Conservation (phyloP, 92 coral and sea anemone species). For the Zoanthus sociatus region DNA sequence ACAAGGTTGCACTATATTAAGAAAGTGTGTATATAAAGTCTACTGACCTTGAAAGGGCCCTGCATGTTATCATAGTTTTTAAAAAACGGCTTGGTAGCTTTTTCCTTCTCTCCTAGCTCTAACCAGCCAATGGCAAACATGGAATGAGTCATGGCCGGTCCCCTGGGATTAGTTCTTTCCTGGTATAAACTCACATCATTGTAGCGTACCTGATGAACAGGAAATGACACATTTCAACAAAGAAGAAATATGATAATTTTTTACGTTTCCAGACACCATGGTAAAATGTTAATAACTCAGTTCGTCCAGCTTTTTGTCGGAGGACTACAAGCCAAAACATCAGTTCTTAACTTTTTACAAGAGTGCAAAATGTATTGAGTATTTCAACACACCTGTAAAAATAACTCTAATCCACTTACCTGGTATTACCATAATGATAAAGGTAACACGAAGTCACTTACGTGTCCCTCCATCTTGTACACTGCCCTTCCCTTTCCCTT, state of each 20-base stretch:
- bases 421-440: too few relatives aligned
- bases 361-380: too few relatives aligned
- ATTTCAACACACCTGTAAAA: too few relatives aligned
- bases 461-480: conserved; percentile 79
- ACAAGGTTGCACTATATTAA: too few relatives aligned
- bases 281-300: too few relatives aligned
- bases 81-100: conserved; percentile 66
- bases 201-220: conserved; percentile 65
- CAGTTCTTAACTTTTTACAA: too few relatives aligned
- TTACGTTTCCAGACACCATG: too few relatives aligned
- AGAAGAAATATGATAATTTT: too few relatives aligned
- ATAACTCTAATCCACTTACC: too few relatives aligned
- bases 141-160: conserved; percentile 90
- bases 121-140: conserved; percentile 92
- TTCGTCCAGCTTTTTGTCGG: too few relatives aligned
- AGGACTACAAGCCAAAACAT: too few relatives aligned
- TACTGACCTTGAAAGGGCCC: conserved; percentile 80
- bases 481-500: too few relatives aligned
- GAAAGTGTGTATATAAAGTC: not conserved
- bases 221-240: not conserved
- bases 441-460: not conserved
- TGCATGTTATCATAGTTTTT: conserved; percentile 80
- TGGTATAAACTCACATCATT: conserved; percentile 77
- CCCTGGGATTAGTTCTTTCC: conserved; percentile 79
- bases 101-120: conserved; percentile 70